Percentiles rank a stretch among this genome's conserved stretches.
Conservation (phyloP, 2,797 vertebrate species). For the Gallinago nigripennis region DNA sequence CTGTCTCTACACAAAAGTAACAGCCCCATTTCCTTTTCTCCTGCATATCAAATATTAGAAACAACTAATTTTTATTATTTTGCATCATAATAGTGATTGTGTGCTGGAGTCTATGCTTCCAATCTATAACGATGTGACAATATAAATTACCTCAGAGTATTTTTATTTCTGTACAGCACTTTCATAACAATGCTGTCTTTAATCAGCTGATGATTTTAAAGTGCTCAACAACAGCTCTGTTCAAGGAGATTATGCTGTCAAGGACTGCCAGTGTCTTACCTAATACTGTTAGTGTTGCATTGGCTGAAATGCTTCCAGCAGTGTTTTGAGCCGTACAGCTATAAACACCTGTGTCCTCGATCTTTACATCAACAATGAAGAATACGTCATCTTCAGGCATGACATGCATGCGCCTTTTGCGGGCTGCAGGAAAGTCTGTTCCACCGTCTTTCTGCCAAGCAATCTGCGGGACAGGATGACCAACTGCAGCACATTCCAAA, state of each 20-base stretch:
- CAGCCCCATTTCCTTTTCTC: background rate
- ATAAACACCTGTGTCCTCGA: constrained; percentile 92
- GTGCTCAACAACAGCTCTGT: background rate
- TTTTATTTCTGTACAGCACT: background rate
- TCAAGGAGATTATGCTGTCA: background rate
- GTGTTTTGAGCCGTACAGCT: constrained; percentile 96
- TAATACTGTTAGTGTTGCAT: constrained; percentile 91
- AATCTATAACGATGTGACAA: background rate
- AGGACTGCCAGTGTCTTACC: constrained; percentile 75
- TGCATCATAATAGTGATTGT: background rate
- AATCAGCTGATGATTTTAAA: background rate
- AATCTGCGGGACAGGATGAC: constrained; percentile 93
- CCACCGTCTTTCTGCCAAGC: constrained; percentile 98
- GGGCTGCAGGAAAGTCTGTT: constrained; percentile 93
- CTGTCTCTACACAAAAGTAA: background rate
- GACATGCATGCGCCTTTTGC: constrained; percentile 96
- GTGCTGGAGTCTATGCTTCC: background rate
- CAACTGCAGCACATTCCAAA: constrained; percentile 91
- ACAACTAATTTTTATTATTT: background rate
- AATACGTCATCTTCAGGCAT: constrained; percentile 98
- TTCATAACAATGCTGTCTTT: background rate
- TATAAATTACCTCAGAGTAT: background rate
- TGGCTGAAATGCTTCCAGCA: constrained; percentile 92
- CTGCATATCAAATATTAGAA: background rate
- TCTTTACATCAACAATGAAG: constrained; percentile 95